phyloP scores from a whole-genome alignment of 2,888 invertebrate species.

The Lordiphosa andalusiaca region DNA sequence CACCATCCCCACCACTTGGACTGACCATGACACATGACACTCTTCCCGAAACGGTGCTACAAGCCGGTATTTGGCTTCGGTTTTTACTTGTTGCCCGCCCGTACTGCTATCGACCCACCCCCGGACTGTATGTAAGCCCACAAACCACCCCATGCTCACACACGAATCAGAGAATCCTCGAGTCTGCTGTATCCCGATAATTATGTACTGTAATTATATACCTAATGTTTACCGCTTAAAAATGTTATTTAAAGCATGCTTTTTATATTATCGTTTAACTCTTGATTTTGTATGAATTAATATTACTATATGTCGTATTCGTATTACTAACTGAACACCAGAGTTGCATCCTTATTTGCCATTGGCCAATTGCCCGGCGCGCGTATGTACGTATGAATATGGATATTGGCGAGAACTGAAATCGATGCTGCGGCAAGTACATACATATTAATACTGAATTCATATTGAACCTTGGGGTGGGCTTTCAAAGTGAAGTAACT shows the following conservation, averaged over 20 bases:
- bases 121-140: neutral
- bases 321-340: slow-evolving; percentile 13
- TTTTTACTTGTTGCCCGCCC: too few relatives aligned
- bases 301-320: slow-evolving; percentile 12
- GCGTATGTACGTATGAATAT: slow-evolving; percentile 6
- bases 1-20: slow-evolving; percentile 1
- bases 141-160: slow-evolving; percentile 8
- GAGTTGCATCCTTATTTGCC: slow-evolving; percentile 11
- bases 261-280: slow-evolving; percentile 8
- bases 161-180: slow-evolving; percentile 6
- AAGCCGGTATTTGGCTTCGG: too few relatives aligned
- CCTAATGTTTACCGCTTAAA: slow-evolving; percentile 9
- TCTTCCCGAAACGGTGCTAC: too few relatives aligned
- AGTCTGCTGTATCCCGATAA: slow-evolving; percentile 16
- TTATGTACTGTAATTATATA: slow-evolving; percentile 18
- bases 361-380: slow-evolving; percentile 3
- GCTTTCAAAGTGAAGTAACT: too few relatives aligned
- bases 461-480: neutral
- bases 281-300: slow-evolving; percentile 12
- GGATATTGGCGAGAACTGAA: neutral
- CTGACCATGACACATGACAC: slow-evolving; percentile 7
- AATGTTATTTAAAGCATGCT: slow-evolving; percentile 18
- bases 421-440: slow-evolving; percentile 3
- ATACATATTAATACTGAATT: neutral
- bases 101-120: too few relatives aligned